Conservation (phyloP, 2,888 invertebrate genomes). For the Pachydiplax longipennis region DNA sequence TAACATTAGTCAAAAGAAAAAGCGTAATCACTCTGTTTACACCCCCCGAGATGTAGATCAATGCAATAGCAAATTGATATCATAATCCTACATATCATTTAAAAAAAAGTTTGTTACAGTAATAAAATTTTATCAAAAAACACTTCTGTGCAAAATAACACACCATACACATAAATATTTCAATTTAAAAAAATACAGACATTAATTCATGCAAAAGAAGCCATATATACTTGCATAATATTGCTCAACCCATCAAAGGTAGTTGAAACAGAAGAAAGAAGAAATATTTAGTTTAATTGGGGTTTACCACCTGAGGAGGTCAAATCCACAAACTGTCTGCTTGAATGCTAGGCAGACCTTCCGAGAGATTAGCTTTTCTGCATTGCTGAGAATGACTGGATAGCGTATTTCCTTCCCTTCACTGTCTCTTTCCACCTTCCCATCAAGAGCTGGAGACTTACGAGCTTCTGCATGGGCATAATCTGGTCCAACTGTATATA, state of each 20-base stretch:
- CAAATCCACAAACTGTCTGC: conserved; percentile 99
- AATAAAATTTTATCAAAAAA: too few species aligned
- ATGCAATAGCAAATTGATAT: too few species aligned
- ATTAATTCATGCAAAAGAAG: background rate
- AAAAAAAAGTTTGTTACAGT: too few species aligned
- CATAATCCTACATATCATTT: too few species aligned
- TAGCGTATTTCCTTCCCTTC: conserved; percentile 99
- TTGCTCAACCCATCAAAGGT: conserved; percentile 3
- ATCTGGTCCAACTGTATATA: conserved; percentile 99
- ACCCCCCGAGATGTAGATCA: too few species aligned
- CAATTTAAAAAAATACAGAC: background rate
- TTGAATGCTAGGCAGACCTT: conserved; percentile 96
- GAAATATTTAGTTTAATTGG: conserved; percentile 27
- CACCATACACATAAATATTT: too few species aligned
- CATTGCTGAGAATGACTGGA: conserved; percentile 96
- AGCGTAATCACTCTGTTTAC: too few species aligned
- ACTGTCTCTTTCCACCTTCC: conserved; percentile 96
- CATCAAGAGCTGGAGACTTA: conserved; percentile 97
- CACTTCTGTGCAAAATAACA: too few species aligned
- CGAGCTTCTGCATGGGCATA: conserved; percentile 99
- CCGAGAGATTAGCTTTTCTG: conserved; percentile 96
- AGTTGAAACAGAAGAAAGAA: background rate
- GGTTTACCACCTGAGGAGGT: conserved; percentile 77
- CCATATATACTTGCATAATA: conserved; percentile 1
- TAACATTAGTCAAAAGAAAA: too few species aligned